Percentiles rank a stretch among this genome's conserved stretches.
These are phyloP conservation scores for Alcedo atthis DNA, from an alignment of 2,797 vertebrate genomes.

Conservation along the genomic window DNA sequence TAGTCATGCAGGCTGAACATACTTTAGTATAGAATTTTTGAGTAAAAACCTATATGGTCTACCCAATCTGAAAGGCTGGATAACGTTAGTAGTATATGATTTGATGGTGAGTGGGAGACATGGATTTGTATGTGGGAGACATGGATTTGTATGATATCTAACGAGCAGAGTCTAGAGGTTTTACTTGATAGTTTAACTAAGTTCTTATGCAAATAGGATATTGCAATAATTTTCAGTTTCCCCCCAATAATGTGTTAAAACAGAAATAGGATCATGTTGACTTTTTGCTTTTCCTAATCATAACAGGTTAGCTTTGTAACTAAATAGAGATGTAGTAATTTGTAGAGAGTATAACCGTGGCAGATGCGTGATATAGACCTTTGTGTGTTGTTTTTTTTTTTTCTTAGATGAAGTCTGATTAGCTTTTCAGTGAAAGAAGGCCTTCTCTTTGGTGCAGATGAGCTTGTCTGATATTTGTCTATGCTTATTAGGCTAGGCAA, in stretches of 20 bases:
- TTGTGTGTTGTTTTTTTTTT: background rate
- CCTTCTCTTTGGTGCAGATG: background rate
- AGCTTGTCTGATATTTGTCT: background rate
- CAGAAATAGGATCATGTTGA: background rate
- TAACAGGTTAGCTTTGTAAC: too few species aligned
- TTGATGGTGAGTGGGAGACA: background rate
- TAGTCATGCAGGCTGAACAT: background rate
- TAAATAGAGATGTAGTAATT: background rate
- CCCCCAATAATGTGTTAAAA: background rate
- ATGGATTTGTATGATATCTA: background rate
- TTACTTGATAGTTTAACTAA: background rate
- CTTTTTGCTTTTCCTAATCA: background rate
- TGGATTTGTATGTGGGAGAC: background rate
- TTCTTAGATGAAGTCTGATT: background rate
- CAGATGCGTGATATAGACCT: background rate
- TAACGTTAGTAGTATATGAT: background rate
- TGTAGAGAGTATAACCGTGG: background rate
- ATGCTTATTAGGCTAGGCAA: background rate
- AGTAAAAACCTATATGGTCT: background rate
- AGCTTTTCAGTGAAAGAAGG: background rate
- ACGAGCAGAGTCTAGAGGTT: background rate
- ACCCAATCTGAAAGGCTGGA: background rate
- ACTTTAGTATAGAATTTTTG: background rate
- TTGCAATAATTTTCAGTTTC: background rate
- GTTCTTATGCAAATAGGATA: background rate